These are phyloP conservation scores for Chelon labrosus DNA, from an alignment of 2,797 vertebrate species.

Conservation along the genomic window DNA sequence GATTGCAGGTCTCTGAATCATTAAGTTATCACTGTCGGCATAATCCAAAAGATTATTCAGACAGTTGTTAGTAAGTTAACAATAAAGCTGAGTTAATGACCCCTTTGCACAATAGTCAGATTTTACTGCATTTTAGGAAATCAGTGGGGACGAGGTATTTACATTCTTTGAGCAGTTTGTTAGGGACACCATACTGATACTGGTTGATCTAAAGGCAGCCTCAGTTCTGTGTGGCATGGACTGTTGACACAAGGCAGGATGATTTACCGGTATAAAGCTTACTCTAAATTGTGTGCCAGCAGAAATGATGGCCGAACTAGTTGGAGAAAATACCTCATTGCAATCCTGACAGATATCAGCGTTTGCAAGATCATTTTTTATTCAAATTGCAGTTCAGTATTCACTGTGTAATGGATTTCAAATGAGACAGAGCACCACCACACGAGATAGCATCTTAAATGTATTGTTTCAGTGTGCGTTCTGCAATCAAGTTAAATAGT, in stretches of 20 bases:
- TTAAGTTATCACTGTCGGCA: constrained; percentile 44
- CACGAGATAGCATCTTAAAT: too few species aligned
- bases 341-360: too few species aligned
- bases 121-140: constrained; percentile 25
- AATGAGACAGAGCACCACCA: too few species aligned
- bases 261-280: background rate
- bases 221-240: background rate
- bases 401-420: too few species aligned
- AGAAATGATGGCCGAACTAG: background rate
- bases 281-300: background rate
- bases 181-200: background rate
- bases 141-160: constrained; percentile 22
- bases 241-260: background rate
- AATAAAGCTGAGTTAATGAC: constrained; percentile 29
- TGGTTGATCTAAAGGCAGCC: background rate
- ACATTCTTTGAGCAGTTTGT: constrained; percentile 1
- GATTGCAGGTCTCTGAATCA: constrained; percentile 38
- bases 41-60: constrained; percentile 10
- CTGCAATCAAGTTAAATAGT: too few species aligned
- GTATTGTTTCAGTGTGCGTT: too few species aligned
- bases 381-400: too few species aligned
- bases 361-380: too few species aligned
- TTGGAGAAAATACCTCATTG: too few species aligned
- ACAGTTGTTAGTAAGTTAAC: constrained; percentile 12
- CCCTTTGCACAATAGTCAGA: constrained; percentile 9